Conservation (phyloP, 2,113 vertebrate species). For the Oxygymnocypris stewartii region DNA sequence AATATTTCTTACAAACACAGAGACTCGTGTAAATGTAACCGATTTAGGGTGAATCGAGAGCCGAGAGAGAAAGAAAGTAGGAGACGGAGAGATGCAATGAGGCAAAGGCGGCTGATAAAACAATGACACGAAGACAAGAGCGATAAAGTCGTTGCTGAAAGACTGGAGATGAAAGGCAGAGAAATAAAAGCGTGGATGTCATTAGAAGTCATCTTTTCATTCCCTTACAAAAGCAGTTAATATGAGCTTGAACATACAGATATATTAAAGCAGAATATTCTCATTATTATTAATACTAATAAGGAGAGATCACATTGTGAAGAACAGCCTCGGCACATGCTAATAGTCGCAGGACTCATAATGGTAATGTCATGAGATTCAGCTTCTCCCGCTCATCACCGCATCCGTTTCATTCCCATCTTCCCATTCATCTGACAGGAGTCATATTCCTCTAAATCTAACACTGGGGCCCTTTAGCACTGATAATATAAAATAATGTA, state of each 20-base stretch:
- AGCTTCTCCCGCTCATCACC: slow-evolving; percentile 43
- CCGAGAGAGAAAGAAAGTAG: slow-evolving; percentile 52
- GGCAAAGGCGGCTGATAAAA: slow-evolving; percentile 56
- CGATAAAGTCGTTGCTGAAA: slow-evolving; percentile 38
- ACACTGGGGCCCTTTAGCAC: slow-evolving; percentile 50
- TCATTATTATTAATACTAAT: slow-evolving; percentile 63
- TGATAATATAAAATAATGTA: slow-evolving; percentile 65
- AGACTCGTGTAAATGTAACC: slow-evolving; percentile 66
- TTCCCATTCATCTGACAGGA: slow-evolving; percentile 56
- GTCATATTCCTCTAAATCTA: slow-evolving; percentile 58
- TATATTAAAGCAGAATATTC: slow-evolving; percentile 57
- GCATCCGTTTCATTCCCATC: slow-evolving; percentile 47
- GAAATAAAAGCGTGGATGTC: slow-evolving; percentile 53
- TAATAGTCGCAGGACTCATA: slow-evolving; percentile 58
- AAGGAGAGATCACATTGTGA: slow-evolving; percentile 57
- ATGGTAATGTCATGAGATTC: slow-evolving; percentile 59
- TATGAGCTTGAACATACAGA: slow-evolving; percentile 50
- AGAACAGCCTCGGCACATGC: slow-evolving; percentile 50
- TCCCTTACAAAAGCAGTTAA: slow-evolving; percentile 54
- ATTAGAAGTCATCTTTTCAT: slow-evolving; percentile 54
- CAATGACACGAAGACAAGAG: slow-evolving; percentile 51
- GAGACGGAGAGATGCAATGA: slow-evolving; percentile 52
- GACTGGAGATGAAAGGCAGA: slow-evolving; percentile 52
- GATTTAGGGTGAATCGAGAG: slow-evolving; percentile 63
- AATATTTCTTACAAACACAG: slow-evolving; percentile 59